A percentile compares a stretch with the other conserved stretches of the same genome.
Evolutionary conservation across 2,113 vertebrate genomes (phyloP).

Genomic region (Mastomys natalensis): DNA sequence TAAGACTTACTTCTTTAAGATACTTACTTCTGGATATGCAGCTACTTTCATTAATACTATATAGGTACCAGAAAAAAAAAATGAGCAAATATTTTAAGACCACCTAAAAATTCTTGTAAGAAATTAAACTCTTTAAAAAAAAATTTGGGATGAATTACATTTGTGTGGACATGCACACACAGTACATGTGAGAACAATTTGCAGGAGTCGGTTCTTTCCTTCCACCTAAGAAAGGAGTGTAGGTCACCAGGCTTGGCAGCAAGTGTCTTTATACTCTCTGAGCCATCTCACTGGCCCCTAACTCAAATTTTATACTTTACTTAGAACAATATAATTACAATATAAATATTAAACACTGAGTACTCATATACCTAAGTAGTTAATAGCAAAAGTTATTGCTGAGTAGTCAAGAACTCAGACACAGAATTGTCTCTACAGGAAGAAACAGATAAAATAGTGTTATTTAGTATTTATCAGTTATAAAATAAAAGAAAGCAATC

Average conservation of each 20-base stretch:
- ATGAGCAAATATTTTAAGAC: background rate
- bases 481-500: background rate
- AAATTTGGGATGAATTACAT: background rate
- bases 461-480: constrained; percentile 32
- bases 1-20: background rate
- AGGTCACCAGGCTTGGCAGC: background rate
- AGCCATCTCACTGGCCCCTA: background rate
- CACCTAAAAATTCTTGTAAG: background rate
- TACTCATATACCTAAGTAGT: constrained; percentile 21
- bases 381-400: constrained; percentile 19
- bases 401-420: constrained; percentile 8
- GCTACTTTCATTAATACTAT: background rate
- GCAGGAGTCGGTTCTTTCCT: background rate
- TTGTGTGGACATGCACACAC: background rate
- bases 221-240: background rate
- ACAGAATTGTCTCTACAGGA: background rate
- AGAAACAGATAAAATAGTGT: background rate
- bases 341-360: background rate
- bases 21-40: background rate
- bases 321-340: background rate
- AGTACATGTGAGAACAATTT: background rate
- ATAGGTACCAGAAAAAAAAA: background rate
- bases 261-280: background rate
- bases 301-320: background rate
- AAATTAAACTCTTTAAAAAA: background rate